Conservation (phyloP, 2,888 invertebrate species). For the Acanthopleura granulata region DNA sequence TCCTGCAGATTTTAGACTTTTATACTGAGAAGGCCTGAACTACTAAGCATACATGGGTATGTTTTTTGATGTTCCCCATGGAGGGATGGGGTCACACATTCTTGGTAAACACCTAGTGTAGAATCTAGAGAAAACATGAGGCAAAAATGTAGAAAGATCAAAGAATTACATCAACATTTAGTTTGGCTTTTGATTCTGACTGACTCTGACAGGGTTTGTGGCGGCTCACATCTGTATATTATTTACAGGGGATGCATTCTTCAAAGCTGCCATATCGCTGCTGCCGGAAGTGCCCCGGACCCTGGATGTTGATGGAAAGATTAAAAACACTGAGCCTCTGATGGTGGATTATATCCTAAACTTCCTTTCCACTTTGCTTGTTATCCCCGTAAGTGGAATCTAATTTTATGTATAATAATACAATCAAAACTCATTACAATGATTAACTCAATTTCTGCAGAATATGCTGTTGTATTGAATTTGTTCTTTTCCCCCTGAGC, state of each 20-base stretch:
- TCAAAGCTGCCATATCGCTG: slow-evolving; percentile 85
- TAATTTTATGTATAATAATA: too few relatives aligned
- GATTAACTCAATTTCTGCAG: too few relatives aligned
- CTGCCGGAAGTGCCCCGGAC: slow-evolving; percentile 83
- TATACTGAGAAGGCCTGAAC: too few relatives aligned
- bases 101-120: too few relatives aligned
- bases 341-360: slow-evolving; percentile 74
- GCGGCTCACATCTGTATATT: not conserved
- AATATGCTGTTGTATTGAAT: too few relatives aligned
- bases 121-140: not conserved
- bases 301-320: slow-evolving; percentile 81
- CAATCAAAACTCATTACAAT: too few relatives aligned
- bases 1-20: too few relatives aligned
- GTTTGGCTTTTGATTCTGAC: not conserved
- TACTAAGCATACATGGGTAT: too few relatives aligned
- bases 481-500: too few relatives aligned
- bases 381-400: slow-evolving; percentile 77
- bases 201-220: not conserved
- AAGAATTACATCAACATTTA: not conserved
- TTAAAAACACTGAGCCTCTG: slow-evolving; percentile 76
- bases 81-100: too few relatives aligned
- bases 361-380: slow-evolving; percentile 84
- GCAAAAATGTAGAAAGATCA: too few relatives aligned
- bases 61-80: too few relatives aligned
- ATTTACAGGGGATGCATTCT: slow-evolving; percentile 85